A percentile compares a stretch with the other conserved stretches of the same genome.
These are phyloP conservation scores for Sipha maydis DNA, from an alignment of 2,888 invertebrate species.

Conservation along the genomic window DNA sequence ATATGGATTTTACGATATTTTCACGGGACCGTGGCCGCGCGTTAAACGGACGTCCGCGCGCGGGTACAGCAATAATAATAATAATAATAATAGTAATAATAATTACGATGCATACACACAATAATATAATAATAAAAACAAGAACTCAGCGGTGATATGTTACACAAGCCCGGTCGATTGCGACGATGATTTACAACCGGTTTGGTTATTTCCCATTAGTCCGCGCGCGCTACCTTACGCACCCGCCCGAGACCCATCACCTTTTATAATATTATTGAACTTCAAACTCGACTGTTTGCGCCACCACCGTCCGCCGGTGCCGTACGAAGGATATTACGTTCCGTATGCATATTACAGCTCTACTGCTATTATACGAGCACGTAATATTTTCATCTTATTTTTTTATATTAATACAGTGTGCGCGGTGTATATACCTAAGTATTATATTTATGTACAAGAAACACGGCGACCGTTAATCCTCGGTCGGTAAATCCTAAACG, in stretches of 20 bases:
- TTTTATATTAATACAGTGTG: too few relatives aligned
- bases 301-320: not conserved
- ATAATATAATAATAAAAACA: constrained; percentile 1
- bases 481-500: not conserved
- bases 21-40: too few relatives aligned
- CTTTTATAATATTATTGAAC: constrained; percentile 46
- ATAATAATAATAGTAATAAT: constrained; percentile 4
- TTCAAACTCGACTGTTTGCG: constrained; percentile 35
- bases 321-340: not conserved
- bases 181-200: constrained; percentile 59
- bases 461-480: not conserved
- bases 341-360: not conserved
- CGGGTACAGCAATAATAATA: not conserved
- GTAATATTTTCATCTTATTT: not conserved
- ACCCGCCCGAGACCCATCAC: constrained; percentile 5
- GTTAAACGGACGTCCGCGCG: not conserved
- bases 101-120: not conserved
- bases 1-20: too few relatives aligned
- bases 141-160: not conserved
- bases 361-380: not conserved
- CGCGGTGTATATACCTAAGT: not conserved
- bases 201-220: constrained; percentile 51
- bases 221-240: constrained; percentile 13
- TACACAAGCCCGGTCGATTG: constrained; percentile 23
- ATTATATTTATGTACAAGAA: not conserved